Evolutionary conservation across 2,888 invertebrate genomes (phyloP).

Genomic region (Pachymerium ferrugineum): DNA sequence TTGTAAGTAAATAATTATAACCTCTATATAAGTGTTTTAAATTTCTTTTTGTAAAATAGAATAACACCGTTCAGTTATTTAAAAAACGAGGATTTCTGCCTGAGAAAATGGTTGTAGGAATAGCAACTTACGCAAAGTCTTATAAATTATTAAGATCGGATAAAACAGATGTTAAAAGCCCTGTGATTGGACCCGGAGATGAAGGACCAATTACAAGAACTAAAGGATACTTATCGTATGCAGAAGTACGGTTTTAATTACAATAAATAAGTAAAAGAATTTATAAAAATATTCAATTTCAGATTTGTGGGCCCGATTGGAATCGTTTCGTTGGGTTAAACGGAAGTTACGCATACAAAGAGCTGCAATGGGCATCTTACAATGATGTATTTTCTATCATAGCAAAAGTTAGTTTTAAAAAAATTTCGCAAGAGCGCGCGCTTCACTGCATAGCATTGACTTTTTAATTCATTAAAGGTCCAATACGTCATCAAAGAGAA

Average conservation of each 20-base stretch:
- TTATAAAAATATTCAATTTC: too few species aligned
- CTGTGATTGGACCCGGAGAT: neutral
- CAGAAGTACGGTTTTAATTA: neutral
- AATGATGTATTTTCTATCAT: conserved; percentile 36
- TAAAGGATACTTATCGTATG: conserved; percentile 27
- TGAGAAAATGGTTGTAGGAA: conserved; percentile 21
- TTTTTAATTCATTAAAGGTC: too few species aligned
- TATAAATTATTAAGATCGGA: neutral
- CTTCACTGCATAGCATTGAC: too few species aligned
- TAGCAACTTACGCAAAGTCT: conserved; percentile 11
- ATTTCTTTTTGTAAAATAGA: neutral
- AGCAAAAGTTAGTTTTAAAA: conserved; percentile 39
- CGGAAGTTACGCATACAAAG: conserved; percentile 35
- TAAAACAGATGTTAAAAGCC: neutral
- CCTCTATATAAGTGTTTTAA: too few species aligned
- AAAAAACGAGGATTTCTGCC: neutral
- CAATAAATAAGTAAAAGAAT: neutral
- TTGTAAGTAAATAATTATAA: neutral
- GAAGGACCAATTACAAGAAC: neutral
- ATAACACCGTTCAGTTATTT: neutral
- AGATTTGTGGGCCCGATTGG: conserved; percentile 14
- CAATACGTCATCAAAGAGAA: conserved; percentile 56
- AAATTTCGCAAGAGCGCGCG: too few species aligned
- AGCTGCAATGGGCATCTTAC: conserved; percentile 38
- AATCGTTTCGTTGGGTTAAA: neutral